These are phyloP conservation scores for Sinocyclocheilus grahami DNA, from an alignment of 2,113 vertebrate species.

Conservation along the genomic window DNA sequence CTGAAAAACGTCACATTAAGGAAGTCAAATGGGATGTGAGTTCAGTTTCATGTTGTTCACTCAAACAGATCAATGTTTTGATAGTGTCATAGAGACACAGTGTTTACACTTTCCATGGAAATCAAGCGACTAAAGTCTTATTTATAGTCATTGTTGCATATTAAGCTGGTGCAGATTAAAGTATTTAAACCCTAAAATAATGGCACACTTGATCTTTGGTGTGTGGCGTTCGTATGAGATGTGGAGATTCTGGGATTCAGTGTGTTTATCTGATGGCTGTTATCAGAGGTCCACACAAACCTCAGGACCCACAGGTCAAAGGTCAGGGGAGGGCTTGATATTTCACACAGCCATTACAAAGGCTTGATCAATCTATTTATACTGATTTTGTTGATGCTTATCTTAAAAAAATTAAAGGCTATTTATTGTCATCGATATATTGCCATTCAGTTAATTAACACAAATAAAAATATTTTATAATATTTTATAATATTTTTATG, in stretches of 20 bases:
- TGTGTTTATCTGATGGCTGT: background rate
- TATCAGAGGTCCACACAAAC: background rate
- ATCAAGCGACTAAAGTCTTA: background rate
- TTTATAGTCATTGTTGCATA: background rate
- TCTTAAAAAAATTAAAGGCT: background rate
- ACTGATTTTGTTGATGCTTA: background rate
- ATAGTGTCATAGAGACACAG: background rate
- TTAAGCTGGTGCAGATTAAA: background rate
- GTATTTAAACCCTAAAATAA: background rate
- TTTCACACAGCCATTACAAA: background rate
- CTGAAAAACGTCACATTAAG: background rate
- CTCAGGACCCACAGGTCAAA: background rate
- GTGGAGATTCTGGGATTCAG: background rate
- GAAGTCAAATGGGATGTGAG: background rate
- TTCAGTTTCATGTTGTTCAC: conserved; percentile 2
- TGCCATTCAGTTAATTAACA: background rate
- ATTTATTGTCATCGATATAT: background rate
- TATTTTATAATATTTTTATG: no score
- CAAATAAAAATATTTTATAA: no score
- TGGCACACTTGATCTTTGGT: background rate
- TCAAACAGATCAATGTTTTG: conserved; percentile 1
- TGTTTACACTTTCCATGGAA: background rate
- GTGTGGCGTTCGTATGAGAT: background rate
- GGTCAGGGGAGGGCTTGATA: background rate
- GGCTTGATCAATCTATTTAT: background rate